Conservation (phyloP, 2,888 invertebrate species). For the Yponomeuta malinellus region DNA sequence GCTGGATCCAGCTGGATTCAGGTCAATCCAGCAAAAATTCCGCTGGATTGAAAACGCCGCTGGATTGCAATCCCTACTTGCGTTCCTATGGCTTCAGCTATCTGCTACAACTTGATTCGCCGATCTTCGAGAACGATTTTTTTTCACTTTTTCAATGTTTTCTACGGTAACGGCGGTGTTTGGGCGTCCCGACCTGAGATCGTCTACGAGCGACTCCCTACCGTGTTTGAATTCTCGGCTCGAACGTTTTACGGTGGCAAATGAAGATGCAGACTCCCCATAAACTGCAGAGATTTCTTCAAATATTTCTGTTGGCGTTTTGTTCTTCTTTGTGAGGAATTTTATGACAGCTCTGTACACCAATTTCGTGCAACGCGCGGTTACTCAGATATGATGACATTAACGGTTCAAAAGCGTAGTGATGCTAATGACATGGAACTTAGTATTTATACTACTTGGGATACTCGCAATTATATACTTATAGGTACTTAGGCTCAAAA, state of each 20-base stretch:
- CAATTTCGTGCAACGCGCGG: constrained; percentile 13
- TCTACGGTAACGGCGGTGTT: not conserved
- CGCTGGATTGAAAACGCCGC: no score
- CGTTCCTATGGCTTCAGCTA: constrained; percentile 7
- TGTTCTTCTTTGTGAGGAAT: constrained; percentile 1
- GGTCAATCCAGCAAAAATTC: no score
- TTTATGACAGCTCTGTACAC: constrained; percentile 14
- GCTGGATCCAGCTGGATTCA: no score
- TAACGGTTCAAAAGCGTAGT: not conserved
- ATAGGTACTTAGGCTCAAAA: no score
- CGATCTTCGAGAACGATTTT: not conserved
- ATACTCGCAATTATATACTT: no score
- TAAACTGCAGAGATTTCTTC: no score
- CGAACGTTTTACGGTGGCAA: not conserved
- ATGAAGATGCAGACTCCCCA: no score
- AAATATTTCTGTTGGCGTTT: no score
- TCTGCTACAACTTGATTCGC: not conserved
- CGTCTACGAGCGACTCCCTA: not conserved
- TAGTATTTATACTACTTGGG: no score
- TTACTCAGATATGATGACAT: not conserved
- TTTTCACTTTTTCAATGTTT: constrained; percentile 4
- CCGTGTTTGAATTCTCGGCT: not conserved
- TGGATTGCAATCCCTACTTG: no score
- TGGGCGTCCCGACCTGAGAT: not conserved
- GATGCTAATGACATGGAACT: not conserved